phyloP scores from a whole-genome alignment of 2,888 invertebrate genomes.

The Dasypolia templi region DNA sequence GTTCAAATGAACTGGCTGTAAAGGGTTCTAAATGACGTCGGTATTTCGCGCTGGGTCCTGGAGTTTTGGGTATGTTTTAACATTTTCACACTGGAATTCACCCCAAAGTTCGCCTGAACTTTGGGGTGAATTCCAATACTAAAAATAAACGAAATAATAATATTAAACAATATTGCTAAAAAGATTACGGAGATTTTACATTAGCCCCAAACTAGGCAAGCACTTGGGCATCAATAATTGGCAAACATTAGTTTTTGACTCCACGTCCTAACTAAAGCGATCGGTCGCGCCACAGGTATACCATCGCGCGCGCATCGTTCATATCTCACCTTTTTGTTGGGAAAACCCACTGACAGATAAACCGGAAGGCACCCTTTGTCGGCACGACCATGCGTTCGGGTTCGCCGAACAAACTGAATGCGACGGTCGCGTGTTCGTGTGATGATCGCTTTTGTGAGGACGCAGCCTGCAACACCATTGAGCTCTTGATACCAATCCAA shows the following conservation, averaged over 20 bases:
- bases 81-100: conserved; percentile 7
- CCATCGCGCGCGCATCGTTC: neutral
- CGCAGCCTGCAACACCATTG: no score
- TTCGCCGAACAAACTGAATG: neutral
- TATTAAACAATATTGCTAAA: no score
- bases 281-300: neutral
- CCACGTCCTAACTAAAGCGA: neutral
- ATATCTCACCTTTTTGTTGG: no score
- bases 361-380: neutral
- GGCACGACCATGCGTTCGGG: no score
- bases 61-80: conserved; percentile 9
- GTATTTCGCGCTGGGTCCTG: conserved; percentile 40
- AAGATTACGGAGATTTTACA: no score
- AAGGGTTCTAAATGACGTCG: conserved; percentile 51
- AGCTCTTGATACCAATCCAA: neutral
- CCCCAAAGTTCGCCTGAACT: no score
- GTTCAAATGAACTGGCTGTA: conserved; percentile 58
- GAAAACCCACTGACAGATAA: neutral
- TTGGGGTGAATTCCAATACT: neutral
- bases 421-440: no score
- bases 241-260: neutral
- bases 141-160: no score
- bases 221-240: no score
- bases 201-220: no score
- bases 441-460: neutral